A percentile compares a stretch with the other conserved stretches of the same genome.
Conservation (phyloP, 2,797 vertebrate genomes). For the Cynopterus sphinx region DNA sequence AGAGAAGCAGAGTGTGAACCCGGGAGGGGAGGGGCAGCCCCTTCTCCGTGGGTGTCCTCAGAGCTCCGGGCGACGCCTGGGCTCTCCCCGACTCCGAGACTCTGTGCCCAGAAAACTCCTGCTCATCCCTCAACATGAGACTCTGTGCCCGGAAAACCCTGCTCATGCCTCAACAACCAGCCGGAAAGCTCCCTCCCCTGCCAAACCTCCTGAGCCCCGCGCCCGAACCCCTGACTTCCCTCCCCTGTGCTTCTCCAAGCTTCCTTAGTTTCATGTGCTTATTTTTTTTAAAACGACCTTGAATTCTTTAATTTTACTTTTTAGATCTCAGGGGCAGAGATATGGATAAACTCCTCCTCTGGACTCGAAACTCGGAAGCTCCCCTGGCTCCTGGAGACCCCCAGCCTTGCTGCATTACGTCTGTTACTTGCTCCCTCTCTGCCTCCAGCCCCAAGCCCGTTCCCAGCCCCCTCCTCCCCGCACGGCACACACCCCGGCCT, state of each 20-base stretch:
- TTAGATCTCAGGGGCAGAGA: neutral
- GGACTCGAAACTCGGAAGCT: neutral
- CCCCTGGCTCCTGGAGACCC: neutral
- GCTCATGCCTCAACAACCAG: neutral
- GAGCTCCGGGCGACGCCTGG: neutral
- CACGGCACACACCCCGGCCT: neutral
- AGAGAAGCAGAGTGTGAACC: neutral
- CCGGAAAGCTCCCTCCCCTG: neutral
- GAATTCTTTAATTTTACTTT: neutral
- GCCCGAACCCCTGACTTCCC: neutral
- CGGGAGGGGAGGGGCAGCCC: no score
- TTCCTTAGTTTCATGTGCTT: neutral
- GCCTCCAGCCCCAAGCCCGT: fast-evolving
- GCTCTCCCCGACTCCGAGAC: neutral
- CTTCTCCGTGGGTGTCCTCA: neutral
- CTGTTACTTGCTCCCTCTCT: neutral
- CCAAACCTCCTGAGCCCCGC: neutral
- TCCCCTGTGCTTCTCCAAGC: neutral
- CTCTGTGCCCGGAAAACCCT: neutral
- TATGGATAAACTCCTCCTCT: neutral
- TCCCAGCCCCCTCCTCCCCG: fast-evolving
- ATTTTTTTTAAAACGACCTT: neutral
- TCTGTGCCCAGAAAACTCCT: neutral
- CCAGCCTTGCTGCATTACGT: fast-evolving
- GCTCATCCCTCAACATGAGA: neutral